Evolutionary conservation across 1,140 invertebrate species (phyloP).

Genomic region (Triops longicaudatus): DNA sequence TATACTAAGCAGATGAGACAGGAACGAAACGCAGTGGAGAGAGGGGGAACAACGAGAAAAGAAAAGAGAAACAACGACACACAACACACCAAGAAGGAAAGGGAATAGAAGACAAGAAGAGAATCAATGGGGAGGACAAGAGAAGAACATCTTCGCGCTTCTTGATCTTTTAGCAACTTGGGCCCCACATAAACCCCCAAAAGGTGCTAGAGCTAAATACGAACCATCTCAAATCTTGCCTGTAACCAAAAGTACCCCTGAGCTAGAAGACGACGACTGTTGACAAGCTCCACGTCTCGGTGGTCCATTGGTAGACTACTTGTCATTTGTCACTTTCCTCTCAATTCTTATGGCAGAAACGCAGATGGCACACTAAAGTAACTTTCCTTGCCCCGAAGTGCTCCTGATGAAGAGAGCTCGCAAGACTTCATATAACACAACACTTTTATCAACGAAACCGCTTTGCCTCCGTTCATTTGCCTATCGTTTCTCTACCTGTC

Average conservation of each 20-base stretch:
- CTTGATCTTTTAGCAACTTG: not conserved
- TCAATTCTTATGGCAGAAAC: not conserved
- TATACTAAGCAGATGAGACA: not conserved
- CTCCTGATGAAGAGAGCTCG: not conserved
- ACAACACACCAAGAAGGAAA: not conserved
- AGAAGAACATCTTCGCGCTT: not conserved
- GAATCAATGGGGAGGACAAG: not conserved
- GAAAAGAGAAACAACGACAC: constrained; percentile 13
- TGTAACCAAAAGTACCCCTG: too few species aligned
- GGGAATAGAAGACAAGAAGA: not conserved
- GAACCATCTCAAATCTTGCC: too few species aligned
- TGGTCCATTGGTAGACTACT: not conserved
- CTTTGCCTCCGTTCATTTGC: not conserved
- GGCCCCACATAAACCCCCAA: not conserved
- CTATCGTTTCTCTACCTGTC: not conserved
- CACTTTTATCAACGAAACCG: not conserved
- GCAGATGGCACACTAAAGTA: not conserved
- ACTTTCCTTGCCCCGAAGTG: not conserved
- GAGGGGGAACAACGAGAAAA: not conserved
- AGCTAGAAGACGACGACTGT: too few species aligned
- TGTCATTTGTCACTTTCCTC: not conserved
- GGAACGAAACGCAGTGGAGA: not conserved
- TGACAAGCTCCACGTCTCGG: too few species aligned
- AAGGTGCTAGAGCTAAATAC: too few species aligned
- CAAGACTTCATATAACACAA: not conserved